Conservation (phyloP, 2,113 vertebrate species). For the Nannospalax galili region DNA sequence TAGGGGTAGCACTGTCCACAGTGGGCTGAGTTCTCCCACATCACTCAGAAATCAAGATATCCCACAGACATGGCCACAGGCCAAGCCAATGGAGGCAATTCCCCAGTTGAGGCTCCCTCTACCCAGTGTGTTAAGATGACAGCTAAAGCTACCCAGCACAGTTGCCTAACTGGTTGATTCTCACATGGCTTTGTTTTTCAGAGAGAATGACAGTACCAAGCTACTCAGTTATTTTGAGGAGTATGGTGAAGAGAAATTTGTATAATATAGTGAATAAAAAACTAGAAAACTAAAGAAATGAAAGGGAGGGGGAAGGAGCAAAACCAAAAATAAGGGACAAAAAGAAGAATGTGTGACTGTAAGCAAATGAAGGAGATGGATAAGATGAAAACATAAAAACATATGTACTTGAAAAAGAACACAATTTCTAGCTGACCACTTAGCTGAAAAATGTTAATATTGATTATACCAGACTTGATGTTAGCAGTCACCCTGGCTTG, state of each 20-base stretch:
- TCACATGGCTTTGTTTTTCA: neutral
- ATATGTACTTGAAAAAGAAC: neutral
- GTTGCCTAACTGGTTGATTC: neutral
- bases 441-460: neutral
- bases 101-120: too few relatives aligned
- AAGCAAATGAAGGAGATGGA: neutral
- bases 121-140: too few relatives aligned
- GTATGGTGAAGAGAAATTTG: neutral
- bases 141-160: too few relatives aligned
- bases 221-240: neutral
- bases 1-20: too few relatives aligned
- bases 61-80: too few relatives aligned
- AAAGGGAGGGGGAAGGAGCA: neutral
- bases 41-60: too few relatives aligned
- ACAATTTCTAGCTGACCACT: neutral
- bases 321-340: neutral
- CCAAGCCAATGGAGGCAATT: too few relatives aligned
- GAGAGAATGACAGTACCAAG: neutral
- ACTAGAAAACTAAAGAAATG: conserved; percentile 18
- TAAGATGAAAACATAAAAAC: neutral
- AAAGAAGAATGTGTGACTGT: neutral
- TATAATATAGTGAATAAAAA: neutral
- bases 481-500: neutral
- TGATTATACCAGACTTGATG: neutral
- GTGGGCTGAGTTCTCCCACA: too few relatives aligned